phyloP scores from a whole-genome alignment of 1,140 invertebrate genomes.

The Patella vulgata region DNA sequence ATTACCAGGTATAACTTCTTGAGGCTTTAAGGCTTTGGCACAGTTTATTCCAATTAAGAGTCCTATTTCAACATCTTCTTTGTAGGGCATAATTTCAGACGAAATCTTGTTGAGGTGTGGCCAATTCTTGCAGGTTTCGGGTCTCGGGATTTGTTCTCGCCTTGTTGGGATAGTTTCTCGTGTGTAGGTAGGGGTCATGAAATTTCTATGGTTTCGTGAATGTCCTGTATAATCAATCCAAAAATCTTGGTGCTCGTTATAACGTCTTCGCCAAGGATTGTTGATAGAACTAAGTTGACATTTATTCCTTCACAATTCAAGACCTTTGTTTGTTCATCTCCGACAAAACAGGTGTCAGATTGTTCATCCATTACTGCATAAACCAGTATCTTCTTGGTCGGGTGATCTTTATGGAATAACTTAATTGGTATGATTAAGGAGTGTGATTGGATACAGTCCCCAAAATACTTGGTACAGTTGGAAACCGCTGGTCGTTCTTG shows the following conservation, averaged over 20 bases:
- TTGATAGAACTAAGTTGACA: neutral
- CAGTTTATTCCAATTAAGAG: constrained; percentile 8
- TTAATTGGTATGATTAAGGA: too few relatives aligned
- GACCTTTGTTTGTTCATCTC: too few relatives aligned
- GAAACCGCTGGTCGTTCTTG: too few relatives aligned
- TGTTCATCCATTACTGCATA: too few relatives aligned
- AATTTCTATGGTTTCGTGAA: neutral
- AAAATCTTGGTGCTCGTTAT: neutral
- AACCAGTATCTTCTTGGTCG: too few relatives aligned
- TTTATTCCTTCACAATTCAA: neutral
- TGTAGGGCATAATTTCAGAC: neutral
- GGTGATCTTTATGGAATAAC: too few relatives aligned
- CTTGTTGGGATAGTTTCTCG: neutral
- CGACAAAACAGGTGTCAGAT: too few relatives aligned
- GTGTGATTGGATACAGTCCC: too few relatives aligned
- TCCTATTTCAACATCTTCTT: neutral
- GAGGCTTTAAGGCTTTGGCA: neutral
- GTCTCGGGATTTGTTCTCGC: neutral
- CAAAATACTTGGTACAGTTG: too few relatives aligned
- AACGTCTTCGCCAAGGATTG: neutral
- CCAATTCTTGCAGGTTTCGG: neutral
- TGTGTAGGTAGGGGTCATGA: neutral
- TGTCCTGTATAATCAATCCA: neutral
- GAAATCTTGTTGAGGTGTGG: neutral
- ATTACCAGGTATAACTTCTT: neutral